These are phyloP conservation scores for Melanogrammus aeglefinus DNA, from an alignment of 2,797 vertebrate genomes.

Conservation along the genomic window DNA sequence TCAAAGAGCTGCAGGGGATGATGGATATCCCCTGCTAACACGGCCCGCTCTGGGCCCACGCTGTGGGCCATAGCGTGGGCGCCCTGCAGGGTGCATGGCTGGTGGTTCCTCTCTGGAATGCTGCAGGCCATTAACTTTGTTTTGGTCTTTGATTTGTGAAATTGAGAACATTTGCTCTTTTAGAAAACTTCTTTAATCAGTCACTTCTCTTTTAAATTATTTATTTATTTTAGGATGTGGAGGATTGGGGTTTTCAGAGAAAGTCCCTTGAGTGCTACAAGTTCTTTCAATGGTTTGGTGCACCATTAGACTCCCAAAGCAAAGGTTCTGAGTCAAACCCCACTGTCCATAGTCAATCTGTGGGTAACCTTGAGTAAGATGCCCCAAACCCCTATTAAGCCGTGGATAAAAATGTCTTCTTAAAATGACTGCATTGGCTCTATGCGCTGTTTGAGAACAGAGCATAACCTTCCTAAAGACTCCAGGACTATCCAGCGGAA, in stretches of 20 bases:
- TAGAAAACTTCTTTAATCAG: neutral
- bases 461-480: too few relatives aligned
- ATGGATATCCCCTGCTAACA: slow-evolving; percentile 66
- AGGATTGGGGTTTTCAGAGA: neutral
- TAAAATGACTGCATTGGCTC: too few relatives aligned
- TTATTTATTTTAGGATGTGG: neutral
- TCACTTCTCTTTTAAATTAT: neutral
- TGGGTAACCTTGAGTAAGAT: neutral
- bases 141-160: neutral
- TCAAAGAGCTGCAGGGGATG: slow-evolving; percentile 50
- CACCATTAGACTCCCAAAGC: neutral
- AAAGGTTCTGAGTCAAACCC: neutral
- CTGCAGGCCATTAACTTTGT: neutral
- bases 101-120: neutral
- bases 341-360: neutral
- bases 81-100: neutral
- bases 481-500: neutral
- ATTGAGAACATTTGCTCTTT: neutral
- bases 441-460: too few relatives aligned
- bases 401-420: neutral
- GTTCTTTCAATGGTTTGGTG: neutral
- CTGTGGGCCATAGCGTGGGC: neutral
- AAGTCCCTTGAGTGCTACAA: neutral
- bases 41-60: slow-evolving; percentile 16
- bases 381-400: neutral